Evolutionary conservation across 2,888 invertebrate species (phyloP).

Genomic region (Andrena minutula): DNA sequence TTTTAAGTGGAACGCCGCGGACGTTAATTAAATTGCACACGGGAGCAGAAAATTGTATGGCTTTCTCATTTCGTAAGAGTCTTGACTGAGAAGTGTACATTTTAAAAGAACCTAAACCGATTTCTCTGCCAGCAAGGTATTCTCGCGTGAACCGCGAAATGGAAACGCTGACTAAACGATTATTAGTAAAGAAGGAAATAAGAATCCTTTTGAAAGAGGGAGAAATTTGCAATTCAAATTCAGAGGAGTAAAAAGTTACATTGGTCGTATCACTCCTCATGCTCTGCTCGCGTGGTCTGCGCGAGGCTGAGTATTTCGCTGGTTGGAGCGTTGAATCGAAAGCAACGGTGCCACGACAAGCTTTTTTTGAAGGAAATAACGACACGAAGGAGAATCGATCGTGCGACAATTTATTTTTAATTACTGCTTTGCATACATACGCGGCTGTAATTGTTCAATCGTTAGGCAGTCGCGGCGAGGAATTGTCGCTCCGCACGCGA

Average conservation of each 20-base stretch:
- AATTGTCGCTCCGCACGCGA: constrained; percentile 57
- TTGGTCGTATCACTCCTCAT: background rate
- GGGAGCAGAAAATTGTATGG: too few relatives aligned
- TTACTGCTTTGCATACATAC: constrained; percentile 53
- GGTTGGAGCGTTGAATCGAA: constrained; percentile 23
- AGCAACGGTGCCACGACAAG: constrained; percentile 1
- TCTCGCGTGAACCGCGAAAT: too few relatives aligned
- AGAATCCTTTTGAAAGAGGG: too few relatives aligned
- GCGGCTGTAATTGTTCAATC: constrained; percentile 47
- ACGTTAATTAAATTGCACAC: too few relatives aligned
- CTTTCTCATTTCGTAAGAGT: too few relatives aligned
- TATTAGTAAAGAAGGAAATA: too few relatives aligned
- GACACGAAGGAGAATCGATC: constrained; percentile 19
- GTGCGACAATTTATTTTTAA: constrained; percentile 67
- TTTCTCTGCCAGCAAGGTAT: too few relatives aligned
- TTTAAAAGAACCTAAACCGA: too few relatives aligned
- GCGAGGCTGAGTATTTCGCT: background rate
- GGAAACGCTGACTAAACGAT: too few relatives aligned
- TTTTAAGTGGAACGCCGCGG: too few relatives aligned
- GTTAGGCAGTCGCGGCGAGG: constrained; percentile 34
- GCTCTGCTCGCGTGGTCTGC: background rate
- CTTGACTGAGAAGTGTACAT: too few relatives aligned
- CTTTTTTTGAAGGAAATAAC: constrained; percentile 40
- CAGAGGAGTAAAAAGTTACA: background rate
- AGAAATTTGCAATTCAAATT: too few relatives aligned